Evolutionary conservation across 2,113 vertebrate species (phyloP).

Genomic region (Procavia capensis): DNA sequence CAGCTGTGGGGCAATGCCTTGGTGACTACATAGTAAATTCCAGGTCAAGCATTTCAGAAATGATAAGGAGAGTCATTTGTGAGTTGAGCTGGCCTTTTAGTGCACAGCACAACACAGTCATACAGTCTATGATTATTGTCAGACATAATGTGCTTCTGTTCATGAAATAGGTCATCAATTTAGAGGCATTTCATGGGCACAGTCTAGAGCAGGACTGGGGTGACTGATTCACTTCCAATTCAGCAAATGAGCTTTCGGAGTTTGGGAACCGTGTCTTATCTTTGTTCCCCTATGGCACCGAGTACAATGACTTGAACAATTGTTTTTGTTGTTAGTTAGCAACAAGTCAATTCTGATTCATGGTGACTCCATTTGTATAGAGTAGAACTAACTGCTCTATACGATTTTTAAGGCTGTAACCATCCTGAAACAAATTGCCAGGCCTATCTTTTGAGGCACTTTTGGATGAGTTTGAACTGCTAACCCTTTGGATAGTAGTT

Average conservation of each 20-base stretch:
- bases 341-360: not conserved
- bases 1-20: not conserved
- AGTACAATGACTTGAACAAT: not conserved
- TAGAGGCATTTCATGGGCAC: not conserved
- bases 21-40: constrained; percentile 56
- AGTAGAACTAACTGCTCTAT: not conserved
- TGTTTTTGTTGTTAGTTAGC: not conserved
- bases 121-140: not conserved
- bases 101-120: not conserved
- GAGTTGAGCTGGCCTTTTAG: constrained; percentile 41
- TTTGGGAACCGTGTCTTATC: not conserved
- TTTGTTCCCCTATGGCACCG: not conserved
- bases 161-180: constrained; percentile 11
- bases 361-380: not conserved
- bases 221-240: not conserved
- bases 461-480: not conserved
- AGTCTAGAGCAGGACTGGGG: not conserved
- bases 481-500: not conserved
- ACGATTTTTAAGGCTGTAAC: not conserved
- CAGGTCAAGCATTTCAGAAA: constrained; percentile 50
- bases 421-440: not conserved
- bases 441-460: not conserved
- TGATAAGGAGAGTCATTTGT: not conserved
- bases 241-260: not conserved
- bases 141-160: constrained; percentile 43